Percentiles rank a stretch among this genome's conserved stretches.
Conservation (phyloP, 1,140 invertebrate species). For the Eufriesea mexicana region DNA sequence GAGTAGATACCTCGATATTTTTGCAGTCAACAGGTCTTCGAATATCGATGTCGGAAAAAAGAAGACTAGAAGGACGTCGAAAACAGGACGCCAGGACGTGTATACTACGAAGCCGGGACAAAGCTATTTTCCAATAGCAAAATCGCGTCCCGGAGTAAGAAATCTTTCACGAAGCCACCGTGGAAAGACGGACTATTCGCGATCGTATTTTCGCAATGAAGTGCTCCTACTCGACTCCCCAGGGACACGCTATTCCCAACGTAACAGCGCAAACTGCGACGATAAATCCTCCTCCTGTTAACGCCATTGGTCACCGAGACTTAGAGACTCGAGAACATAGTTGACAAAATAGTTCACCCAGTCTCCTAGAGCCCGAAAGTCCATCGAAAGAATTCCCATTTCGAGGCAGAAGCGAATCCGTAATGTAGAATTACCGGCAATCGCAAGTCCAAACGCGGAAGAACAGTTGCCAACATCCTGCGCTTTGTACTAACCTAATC, state of each 20-base stretch:
- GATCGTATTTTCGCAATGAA: not conserved
- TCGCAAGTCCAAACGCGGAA: not conserved
- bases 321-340: no score
- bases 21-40: constrained; percentile 16
- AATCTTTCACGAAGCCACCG: constrained; percentile 16
- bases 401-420: not conserved
- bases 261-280: not conserved
- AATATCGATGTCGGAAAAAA: not conserved
- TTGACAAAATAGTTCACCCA: no score
- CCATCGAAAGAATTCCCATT: not conserved
- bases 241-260: not conserved
- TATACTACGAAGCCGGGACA: not conserved
- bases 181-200: no score
- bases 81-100: not conserved
- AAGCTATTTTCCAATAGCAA: not conserved
- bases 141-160: not conserved
- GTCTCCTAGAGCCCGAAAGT: no score
- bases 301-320: not conserved
- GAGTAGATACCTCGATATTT: not conserved
- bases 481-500: not conserved
- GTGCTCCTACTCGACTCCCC: not conserved
- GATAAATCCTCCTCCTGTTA: not conserved
- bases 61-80: not conserved
- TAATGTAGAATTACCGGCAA: not conserved
- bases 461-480: not conserved